Base-by-base conservation (phyloP, 2,888 invertebrate genomes). In the Arctia plantaginis region DNA sequence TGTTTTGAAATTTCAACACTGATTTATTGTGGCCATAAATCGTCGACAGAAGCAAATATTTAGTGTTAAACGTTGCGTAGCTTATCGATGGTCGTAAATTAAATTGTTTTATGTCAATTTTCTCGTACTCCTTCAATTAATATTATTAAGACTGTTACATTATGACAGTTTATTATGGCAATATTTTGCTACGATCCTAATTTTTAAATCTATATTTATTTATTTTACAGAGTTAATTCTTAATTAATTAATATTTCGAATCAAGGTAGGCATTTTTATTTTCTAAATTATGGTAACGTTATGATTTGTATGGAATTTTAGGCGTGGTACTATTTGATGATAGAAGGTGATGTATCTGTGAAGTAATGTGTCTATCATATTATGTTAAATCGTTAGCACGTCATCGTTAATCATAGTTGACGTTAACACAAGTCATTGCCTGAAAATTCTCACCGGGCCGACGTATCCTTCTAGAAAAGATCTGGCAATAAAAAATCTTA, bases 21-120 rank as follows among this genome's bases (percentile, higher is more conserved):
- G 83, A 84, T 83, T 83, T 84, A 83, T 84, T 59, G 35, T 20
- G 65, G 73, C 72, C 66, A 83, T 83, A 80, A 80, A 84, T 84
- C 75, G 47, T 70, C 72, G 44, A 59, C 55, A 66, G 66, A 74
- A 35, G 77, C 73, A 82, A 82, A 82, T 80, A 82, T 78, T 82
- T 82, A 80, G 80, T 74, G 78, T 47, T 84, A 76, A 84, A 66
- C 66, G 76, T 33, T 77, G 41, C 74, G 71, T 62, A 76, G 69
- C 80, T 69, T 80, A 80, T 78, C 64, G 51, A 20, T 77, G 78
- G 76, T 79, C 73, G 72, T 71, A 78, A 59, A 71, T 51, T 35
- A 59, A 74, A 66, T 72, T 69, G 72, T 47, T 74, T 77, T 76
- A 73, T 68, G 78, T 78, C 77, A 78, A 71, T 80, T 74, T 74